A percentile compares a stretch with the other conserved stretches of the same genome.
These are phyloP conservation scores for Anagyrus pseudococci DNA, from an alignment of 2,888 invertebrate species.

Conservation along the genomic window DNA sequence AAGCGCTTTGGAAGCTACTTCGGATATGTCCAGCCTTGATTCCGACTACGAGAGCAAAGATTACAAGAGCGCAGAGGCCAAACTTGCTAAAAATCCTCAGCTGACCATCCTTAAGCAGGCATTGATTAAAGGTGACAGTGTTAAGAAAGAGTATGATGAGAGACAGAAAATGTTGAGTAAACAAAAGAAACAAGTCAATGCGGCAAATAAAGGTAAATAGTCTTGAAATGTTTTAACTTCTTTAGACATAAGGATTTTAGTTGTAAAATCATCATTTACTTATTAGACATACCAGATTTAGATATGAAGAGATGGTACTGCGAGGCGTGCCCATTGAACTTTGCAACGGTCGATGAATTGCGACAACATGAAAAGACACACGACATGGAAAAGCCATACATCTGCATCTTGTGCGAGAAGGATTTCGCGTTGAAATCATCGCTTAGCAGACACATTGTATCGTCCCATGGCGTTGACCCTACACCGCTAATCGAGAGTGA, in stretches of 20 bases:
- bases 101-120: conserved; percentile 59
- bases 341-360: conserved; percentile 50
- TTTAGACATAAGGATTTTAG: neutral
- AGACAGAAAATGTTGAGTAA: conserved; percentile 54
- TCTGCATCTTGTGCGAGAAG: conserved; percentile 65
- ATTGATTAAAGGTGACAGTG: conserved; percentile 52
- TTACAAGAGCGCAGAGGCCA: conserved; percentile 61
- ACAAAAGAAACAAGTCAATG: conserved; percentile 54
- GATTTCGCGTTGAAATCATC: conserved; percentile 62
- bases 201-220: conserved; percentile 52
- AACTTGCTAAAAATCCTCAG: conserved; percentile 60
- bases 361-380: conserved; percentile 55
- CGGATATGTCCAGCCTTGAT: conserved; percentile 54
- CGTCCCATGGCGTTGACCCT: conserved; percentile 65
- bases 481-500: conserved; percentile 57
- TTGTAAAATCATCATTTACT: conserved; percentile 7
- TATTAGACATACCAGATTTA: conserved; percentile 1
- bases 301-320: conserved; percentile 55
- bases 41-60: conserved; percentile 56
- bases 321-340: conserved; percentile 54
- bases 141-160: conserved; percentile 53
- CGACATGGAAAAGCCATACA: conserved; percentile 58
- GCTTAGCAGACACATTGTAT: conserved; percentile 64
- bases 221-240: neutral
- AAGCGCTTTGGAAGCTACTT: conserved; percentile 44